Evolutionary conservation across 2,888 invertebrate genomes (phyloP).

Genomic region (Lycaena phlaeas): DNA sequence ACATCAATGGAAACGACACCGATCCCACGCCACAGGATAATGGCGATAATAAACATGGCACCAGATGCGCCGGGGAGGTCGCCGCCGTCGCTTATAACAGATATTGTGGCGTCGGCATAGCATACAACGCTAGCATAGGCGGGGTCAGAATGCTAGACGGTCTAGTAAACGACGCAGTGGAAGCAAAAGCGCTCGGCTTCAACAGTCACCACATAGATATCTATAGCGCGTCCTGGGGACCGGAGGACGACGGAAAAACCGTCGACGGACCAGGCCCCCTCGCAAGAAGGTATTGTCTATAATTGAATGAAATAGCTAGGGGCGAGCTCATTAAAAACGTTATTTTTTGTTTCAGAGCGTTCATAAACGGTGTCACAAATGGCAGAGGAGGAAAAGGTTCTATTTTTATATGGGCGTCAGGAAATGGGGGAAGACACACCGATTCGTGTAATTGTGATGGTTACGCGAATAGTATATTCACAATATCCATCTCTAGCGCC

Average conservation of each 20-base stretch:
- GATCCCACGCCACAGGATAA: constrained; percentile 99
- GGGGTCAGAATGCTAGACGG: constrained; percentile 98
- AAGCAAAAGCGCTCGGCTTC: constrained; percentile 92
- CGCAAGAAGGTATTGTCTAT: constrained; percentile 75
- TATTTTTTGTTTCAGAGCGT: constrained; percentile 77
- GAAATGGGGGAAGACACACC: constrained; percentile 93
- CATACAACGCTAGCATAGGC: constrained; percentile 96
- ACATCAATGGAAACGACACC: constrained; percentile 97
- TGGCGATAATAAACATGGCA: constrained; percentile 99
- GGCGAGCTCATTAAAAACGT: constrained; percentile 50
- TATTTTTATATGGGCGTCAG: constrained; percentile 98
- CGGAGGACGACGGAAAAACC: constrained; percentile 96
- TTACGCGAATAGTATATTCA: constrained; percentile 99
- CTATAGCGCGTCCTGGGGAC: constrained; percentile 97
- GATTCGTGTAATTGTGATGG: constrained; percentile 99
- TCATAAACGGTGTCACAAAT: constrained; percentile 93
- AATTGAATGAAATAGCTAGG: constrained; percentile 31
- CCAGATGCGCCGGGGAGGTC: constrained; percentile 98
- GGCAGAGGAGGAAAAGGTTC: constrained; percentile 94
- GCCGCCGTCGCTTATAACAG: constrained; percentile 97
- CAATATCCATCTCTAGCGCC: constrained; percentile 97
- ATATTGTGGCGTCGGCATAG: constrained; percentile 97
- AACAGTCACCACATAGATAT: constrained; percentile 96
- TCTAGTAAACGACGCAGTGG: constrained; percentile 95
- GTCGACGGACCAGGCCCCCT: constrained; percentile 96